These are phyloP conservation scores for Ochotona princeps DNA, from an alignment of 2,113 vertebrate species.

Conservation along the genomic window DNA sequence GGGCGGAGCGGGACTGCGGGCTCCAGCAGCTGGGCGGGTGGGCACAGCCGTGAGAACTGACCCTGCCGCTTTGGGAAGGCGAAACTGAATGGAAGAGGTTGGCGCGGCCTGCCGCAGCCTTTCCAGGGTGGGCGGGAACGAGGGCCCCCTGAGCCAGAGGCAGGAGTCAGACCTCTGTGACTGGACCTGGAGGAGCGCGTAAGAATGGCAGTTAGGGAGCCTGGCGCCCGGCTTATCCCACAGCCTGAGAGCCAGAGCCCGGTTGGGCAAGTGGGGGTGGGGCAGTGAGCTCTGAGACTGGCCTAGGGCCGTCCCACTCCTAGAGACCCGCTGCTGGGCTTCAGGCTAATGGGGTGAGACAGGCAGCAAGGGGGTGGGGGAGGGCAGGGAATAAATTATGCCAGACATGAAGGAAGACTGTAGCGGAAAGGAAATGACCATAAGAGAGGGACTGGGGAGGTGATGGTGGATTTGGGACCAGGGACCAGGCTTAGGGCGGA, in stretches of 20 bases:
- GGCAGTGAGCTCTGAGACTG: not conserved
- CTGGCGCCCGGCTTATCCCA: too few species aligned
- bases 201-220: too few species aligned
- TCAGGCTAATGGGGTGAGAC: not conserved
- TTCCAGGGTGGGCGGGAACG: not conserved
- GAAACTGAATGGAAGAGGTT: not conserved
- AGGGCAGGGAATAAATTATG: not conserved
- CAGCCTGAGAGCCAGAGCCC: not conserved
- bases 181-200: too few species aligned
- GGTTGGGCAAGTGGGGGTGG: not conserved
- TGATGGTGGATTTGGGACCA: not conserved
- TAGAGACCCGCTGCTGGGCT: too few species aligned
- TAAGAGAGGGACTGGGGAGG: not conserved
- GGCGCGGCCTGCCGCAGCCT: not conserved
- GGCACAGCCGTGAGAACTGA: not conserved
- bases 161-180: not conserved
- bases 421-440: not conserved
- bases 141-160: not conserved
- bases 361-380: not conserved
- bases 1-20: slow-evolving; percentile 18
- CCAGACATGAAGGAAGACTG: not conserved
- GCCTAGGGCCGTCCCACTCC: too few species aligned
- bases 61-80: not conserved
- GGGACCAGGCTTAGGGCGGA: not conserved
- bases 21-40: not conserved